These are phyloP conservation scores for Grammomys surdaster DNA, from an alignment of 2,113 vertebrate genomes.

Conservation along the genomic window DNA sequence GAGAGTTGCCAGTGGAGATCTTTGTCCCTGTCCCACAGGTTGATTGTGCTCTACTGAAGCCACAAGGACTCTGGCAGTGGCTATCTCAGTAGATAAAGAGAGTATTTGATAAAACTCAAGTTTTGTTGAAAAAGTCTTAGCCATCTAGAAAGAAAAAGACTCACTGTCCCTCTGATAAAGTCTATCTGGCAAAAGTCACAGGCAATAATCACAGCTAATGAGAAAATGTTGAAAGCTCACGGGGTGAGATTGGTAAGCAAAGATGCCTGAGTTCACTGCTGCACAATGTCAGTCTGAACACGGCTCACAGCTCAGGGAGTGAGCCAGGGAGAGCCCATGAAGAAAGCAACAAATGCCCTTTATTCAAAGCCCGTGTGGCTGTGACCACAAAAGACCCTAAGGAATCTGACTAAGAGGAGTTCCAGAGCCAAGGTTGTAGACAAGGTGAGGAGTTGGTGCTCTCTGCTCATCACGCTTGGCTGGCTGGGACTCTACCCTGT, in stretches of 20 bases:
- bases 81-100: not conserved
- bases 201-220: not conserved
- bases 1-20: not conserved
- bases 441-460: not conserved
- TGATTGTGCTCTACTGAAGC: not conserved
- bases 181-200: not conserved
- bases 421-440: not conserved
- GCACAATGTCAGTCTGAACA: fast-evolving
- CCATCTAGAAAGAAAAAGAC: not conserved
- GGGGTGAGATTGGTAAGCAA: fast-evolving
- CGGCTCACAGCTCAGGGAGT: fast-evolving
- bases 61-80: not conserved
- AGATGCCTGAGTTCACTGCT: fast-evolving
- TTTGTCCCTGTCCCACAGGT: not conserved
- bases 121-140: not conserved
- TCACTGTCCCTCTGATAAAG: not conserved
- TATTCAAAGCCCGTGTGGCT: fast-evolving
- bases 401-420: not conserved
- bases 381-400: fast-evolving
- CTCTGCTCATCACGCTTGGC: not conserved
- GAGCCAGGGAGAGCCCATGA: fast-evolving
- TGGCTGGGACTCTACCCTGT: not conserved
- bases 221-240: not conserved
- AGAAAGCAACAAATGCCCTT: not conserved
- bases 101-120: not conserved